Evolutionary conservation across 2,888 invertebrate species (phyloP), one percentile per base, ranked within the genome.

Genomic region (Dicycla oo): DNA sequence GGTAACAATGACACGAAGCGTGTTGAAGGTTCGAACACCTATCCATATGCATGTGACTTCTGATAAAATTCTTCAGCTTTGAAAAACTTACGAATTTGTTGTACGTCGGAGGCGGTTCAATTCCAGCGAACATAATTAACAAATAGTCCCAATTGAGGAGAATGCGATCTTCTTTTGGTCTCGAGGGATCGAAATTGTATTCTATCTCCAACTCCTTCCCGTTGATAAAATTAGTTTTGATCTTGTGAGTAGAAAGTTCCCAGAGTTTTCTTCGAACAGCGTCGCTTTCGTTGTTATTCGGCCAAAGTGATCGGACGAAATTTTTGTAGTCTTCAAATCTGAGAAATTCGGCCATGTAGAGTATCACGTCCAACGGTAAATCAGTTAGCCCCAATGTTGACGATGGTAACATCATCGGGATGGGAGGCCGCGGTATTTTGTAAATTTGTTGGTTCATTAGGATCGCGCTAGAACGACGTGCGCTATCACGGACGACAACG

Each of bases 191-290:
- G 65, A 26, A 67, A 38, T 67, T 67, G 47, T 65, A 67, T 38
- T 67, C 67, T 67, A 67, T 64, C 10, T n/a, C 64, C 38, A 69
- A 49, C 10, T 70, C 69, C 20, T 54, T 69, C n/a, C 26, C 38
- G 47, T 69, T 54, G 40, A 54, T 57, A 38, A 57, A 38, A 26
- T 47, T 62, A 10, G 53, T 30, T n/a, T 23, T 43, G 49, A 53
- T 49, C 43, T 30, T 49, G 47, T 38, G 56, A 26, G 67, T 68
- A 60, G 45, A 67, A 64, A 67, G 64, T 38, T 38, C 7, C 67
- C 67, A 67, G 38, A 67, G 65, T 67, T 67, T 67, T 15, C 67
- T 49, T 67, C 20, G 47, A 65, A 67, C 13, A 26, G 47, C 10
- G 15, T 47, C 65, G 20, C 20, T 13, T 64, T 49, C 66, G 63